Conservation (phyloP, 2,797 vertebrate species). For the Esox lucius region DNA sequence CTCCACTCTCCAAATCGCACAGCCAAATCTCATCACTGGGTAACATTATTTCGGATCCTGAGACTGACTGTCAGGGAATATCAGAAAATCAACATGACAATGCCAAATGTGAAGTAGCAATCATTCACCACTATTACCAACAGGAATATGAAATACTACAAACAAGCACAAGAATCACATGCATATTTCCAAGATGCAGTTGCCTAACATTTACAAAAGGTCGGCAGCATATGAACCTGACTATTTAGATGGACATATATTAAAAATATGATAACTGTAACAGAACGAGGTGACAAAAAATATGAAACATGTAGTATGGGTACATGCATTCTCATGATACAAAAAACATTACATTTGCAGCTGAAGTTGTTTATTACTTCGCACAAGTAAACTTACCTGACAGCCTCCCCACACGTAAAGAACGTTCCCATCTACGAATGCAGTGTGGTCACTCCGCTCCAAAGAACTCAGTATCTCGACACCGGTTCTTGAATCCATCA, state of each 20-base stretch:
- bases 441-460: conserved; percentile 88
- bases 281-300: too few relatives aligned
- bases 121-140: not conserved
- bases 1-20: conserved; percentile 87
- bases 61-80: conserved; percentile 74
- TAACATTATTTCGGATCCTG: conserved; percentile 83
- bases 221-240: too few relatives aligned
- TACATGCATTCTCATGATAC: too few relatives aligned
- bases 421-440: conserved; percentile 77
- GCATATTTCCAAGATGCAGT: too few relatives aligned
- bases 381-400: conserved; percentile 78
- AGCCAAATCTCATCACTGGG: conserved; percentile 93
- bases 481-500: conserved; percentile 42
- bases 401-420: conserved; percentile 92
- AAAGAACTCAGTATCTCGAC: conserved; percentile 49
- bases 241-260: too few relatives aligned
- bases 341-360: not conserved
- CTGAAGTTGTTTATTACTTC: not conserved
- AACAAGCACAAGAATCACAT: too few relatives aligned
- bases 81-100: conserved; percentile 2
- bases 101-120: too few relatives aligned
- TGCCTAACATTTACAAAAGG: not conserved
- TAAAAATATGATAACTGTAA: too few relatives aligned
- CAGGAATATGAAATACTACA: too few relatives aligned
- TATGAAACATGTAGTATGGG: too few relatives aligned